Conservation (phyloP, 2,797 vertebrate species). For the Squalus acanthias region DNA sequence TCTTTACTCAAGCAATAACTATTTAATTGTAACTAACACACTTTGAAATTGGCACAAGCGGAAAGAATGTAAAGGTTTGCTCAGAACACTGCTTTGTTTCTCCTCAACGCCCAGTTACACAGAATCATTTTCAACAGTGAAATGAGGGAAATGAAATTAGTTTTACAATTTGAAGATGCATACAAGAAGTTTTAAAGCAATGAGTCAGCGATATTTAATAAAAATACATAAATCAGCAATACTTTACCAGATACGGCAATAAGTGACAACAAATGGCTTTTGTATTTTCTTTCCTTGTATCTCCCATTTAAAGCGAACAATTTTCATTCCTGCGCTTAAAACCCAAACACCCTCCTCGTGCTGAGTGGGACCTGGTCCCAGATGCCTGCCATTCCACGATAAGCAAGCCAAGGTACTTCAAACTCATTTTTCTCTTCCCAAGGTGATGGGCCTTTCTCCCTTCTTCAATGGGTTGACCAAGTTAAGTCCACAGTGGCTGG, state of each 20-base stretch:
- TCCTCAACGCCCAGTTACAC: background rate
- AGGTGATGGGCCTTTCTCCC: background rate
- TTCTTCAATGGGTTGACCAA: background rate
- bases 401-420: background rate
- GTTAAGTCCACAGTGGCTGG: background rate
- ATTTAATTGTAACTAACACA: background rate
- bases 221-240: no score
- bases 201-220: background rate
- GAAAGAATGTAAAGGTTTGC: background rate
- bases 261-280: background rate
- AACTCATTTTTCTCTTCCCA: background rate
- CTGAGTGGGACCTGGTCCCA: background rate
- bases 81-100: background rate
- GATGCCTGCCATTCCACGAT: background rate
- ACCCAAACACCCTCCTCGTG: background rate
- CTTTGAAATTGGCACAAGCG: background rate
- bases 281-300: background rate
- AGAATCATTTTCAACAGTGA: background rate
- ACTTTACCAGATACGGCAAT: background rate
- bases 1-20: background rate
- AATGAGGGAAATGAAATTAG: background rate
- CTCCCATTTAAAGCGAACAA: background rate
- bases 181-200: background rate
- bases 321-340: background rate
- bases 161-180: background rate